Conservation (phyloP, 92 coral and sea anemone genomes). For the Isaurus tuberculatus region DNA sequence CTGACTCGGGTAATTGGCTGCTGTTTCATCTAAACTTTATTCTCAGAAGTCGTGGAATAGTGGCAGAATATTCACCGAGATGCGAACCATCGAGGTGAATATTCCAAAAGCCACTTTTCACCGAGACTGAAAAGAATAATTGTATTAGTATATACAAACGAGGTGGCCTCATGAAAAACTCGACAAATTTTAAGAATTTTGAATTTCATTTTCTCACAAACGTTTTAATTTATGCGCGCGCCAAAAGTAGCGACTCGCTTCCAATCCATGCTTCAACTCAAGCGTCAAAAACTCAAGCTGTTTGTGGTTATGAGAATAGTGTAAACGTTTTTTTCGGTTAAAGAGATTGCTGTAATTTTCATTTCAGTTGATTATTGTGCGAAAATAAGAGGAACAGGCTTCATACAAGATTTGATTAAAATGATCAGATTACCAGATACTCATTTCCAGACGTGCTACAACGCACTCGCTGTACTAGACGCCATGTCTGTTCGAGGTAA, state of each 20-base stretch:
- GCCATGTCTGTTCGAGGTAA: conserved; percentile 36
- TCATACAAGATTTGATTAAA: conserved; percentile 71
- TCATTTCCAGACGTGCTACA: conserved; percentile 88
- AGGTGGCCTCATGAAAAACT: too few relatives aligned
- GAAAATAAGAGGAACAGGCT: conserved; percentile 84
- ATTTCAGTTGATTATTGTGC: conserved; percentile 78
- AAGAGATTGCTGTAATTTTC: neutral
- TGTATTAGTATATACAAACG: too few relatives aligned
- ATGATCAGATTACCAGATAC: conserved; percentile 64
- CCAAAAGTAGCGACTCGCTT: too few relatives aligned
- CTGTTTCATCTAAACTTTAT: neutral
- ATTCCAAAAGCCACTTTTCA: too few relatives aligned
- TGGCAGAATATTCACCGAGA: too few relatives aligned
- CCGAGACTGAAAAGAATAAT: too few relatives aligned
- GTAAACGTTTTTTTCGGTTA: neutral
- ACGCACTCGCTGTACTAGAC: conserved; percentile 91
- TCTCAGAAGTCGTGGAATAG: too few relatives aligned
- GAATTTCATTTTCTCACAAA: too few relatives aligned
- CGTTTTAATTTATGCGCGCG: too few relatives aligned
- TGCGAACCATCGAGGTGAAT: too few relatives aligned
- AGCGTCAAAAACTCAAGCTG: neutral
- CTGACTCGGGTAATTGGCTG: neutral
- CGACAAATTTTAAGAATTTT: too few relatives aligned
- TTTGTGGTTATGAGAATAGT: too few relatives aligned
- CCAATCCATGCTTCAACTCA: neutral